A percentile compares a stretch with the other conserved stretches of the same genome.
Conservation (phyloP, 2,888 invertebrate species). For the Nymphalis polychloros region DNA sequence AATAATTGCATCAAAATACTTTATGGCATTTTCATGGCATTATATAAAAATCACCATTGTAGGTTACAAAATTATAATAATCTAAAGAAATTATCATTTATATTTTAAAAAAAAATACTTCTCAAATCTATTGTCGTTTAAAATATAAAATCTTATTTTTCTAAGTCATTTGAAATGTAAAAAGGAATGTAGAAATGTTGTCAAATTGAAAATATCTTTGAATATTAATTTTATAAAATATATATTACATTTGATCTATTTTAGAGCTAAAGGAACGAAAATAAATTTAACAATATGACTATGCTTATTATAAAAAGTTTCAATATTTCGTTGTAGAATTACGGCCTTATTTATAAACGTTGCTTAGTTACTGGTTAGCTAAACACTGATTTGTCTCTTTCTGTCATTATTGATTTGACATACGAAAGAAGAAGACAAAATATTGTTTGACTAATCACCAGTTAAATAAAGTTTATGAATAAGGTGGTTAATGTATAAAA, state of each 20-base stretch:
- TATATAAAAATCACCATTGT: slow-evolving; percentile 29
- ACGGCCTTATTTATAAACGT: too few species aligned
- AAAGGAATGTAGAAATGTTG: slow-evolving; percentile 66
- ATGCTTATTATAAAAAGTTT: background rate
- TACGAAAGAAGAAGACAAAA: too few species aligned
- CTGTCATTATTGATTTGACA: too few species aligned
- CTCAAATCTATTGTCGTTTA: slow-evolving; percentile 11
- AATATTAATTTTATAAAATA: slow-evolving; percentile 4
- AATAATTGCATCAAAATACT: slow-evolving; percentile 58
- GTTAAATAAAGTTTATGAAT: too few species aligned
- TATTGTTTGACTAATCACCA: too few species aligned
- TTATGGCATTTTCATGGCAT: slow-evolving; percentile 68
- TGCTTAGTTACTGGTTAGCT: too few species aligned
- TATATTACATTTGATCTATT: slow-evolving; percentile 33
- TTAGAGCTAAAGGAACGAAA: slow-evolving; percentile 18
- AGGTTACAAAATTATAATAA: slow-evolving; percentile 33
- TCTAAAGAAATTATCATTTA: background rate
- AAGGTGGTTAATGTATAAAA: too few species aligned
- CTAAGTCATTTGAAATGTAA: slow-evolving; percentile 25
- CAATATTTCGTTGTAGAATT: background rate
- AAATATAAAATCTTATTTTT: slow-evolving; percentile 11
- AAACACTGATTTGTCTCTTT: too few species aligned
- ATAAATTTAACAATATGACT: slow-evolving; percentile 5
- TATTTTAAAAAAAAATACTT: slow-evolving; percentile 10
- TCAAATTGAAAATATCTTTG: slow-evolving; percentile 31